A percentile compares a stretch with the other conserved stretches of the same genome.
These are phyloP conservation scores for Syngnathus floridae DNA, from an alignment of 2,113 vertebrate species.

Conservation along the genomic window DNA sequence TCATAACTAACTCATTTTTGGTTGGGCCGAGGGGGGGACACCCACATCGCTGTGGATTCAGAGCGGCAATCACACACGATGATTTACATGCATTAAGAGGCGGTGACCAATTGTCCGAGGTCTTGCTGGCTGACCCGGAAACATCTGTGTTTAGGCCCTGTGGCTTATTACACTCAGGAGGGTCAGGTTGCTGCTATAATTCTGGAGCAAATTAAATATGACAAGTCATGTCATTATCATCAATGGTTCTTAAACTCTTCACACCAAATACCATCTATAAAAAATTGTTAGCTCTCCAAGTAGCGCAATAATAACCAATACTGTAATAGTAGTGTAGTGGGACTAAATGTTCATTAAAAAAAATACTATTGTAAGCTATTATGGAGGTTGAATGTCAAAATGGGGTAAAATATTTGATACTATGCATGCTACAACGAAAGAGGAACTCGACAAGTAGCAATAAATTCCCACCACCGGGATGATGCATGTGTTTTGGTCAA, in stretches of 20 bases:
- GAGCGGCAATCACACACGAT: constrained; percentile 34
- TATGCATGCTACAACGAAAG: too few species aligned
- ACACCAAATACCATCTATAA: too few species aligned
- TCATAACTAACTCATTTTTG: constrained; percentile 20
- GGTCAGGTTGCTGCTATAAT: constrained; percentile 25
- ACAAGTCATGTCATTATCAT: constrained; percentile 6
- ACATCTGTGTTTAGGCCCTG: constrained; percentile 65
- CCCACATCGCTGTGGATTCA: constrained; percentile 33
- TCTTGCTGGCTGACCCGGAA: constrained; percentile 58
- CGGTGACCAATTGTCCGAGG: constrained; percentile 55
- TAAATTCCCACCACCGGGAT: constrained; percentile 13
- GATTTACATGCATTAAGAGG: constrained; percentile 61
- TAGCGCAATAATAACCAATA: too few species aligned
- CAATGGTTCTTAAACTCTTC: too few species aligned
- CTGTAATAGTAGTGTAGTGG: too few species aligned
- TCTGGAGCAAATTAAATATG: constrained; percentile 1
- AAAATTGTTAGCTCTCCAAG: too few species aligned
- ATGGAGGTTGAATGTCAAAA: too few species aligned
- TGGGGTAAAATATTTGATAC: too few species aligned
- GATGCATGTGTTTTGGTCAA: constrained; percentile 10
- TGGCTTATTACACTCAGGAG: constrained; percentile 49
- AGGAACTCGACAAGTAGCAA: not conserved
- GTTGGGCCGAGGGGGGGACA: constrained; percentile 17
- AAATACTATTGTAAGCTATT: too few species aligned
- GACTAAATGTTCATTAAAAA: too few species aligned